These are phyloP conservation scores for Anastrepha obliqua DNA, from an alignment of 1,140 invertebrate species.

Conservation along the genomic window DNA sequence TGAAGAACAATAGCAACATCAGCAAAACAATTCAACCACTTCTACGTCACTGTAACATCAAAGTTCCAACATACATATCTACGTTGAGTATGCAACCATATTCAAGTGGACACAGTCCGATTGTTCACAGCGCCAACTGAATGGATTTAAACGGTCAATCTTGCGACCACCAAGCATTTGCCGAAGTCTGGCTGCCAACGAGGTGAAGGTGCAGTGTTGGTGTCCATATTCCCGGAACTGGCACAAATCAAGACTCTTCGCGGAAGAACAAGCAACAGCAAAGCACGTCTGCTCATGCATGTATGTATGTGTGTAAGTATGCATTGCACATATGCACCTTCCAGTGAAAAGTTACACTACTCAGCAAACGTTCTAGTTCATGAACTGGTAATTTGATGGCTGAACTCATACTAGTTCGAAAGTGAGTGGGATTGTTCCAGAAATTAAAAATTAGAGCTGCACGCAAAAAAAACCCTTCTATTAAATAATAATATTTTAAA, in stretches of 20 bases:
- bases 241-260: constrained; percentile 38
- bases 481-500: too few relatives aligned
- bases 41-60: neutral
- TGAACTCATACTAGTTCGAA: too few relatives aligned
- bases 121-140: neutral
- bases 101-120: neutral
- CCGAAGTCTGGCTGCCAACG: neutral
- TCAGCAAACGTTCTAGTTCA: too few relatives aligned
- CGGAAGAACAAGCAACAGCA: neutral
- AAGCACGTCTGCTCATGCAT: too few relatives aligned
- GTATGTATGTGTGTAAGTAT: neutral
- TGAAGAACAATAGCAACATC: neutral
- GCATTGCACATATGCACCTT: neutral
- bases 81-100: neutral
- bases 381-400: too few relatives aligned
- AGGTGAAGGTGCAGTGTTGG: neutral
- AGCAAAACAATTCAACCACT: neutral
- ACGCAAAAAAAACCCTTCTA: too few relatives aligned
- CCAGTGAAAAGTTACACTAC: too few relatives aligned
- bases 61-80: neutral
- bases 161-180: constrained; percentile 24
- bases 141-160: neutral
- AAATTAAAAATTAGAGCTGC: too few relatives aligned
- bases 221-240: constrained; percentile 36
- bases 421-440: too few relatives aligned